These are phyloP conservation scores for Menura novaehollandiae DNA, from an alignment of 2,113 vertebrate species.

Conservation along the genomic window DNA sequence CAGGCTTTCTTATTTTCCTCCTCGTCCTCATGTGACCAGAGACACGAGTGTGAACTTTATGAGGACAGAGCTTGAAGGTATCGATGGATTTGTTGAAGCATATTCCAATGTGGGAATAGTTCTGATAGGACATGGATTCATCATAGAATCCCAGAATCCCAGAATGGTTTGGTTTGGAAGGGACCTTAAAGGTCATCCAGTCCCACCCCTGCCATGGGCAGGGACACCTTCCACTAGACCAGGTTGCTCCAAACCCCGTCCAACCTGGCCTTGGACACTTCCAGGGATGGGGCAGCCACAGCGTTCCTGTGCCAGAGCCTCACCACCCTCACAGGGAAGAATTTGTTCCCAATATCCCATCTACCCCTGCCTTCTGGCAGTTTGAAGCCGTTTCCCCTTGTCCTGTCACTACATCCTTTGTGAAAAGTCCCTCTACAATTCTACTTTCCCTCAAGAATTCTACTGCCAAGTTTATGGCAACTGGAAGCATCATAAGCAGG, in stretches of 20 bases:
- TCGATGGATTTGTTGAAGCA: not conserved
- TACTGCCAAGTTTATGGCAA: not conserved
- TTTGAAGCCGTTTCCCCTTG: not conserved
- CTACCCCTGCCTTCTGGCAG: not conserved
- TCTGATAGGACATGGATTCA: not conserved
- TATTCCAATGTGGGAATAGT: not conserved
- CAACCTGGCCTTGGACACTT: not conserved
- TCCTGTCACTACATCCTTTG: not conserved
- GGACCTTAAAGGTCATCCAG: not conserved
- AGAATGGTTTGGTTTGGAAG: not conserved
- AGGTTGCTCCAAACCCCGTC: fast-evolving
- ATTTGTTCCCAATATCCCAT: not conserved
- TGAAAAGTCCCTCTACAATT: not conserved
- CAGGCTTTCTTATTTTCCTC: not conserved
- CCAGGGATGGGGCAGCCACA: not conserved
- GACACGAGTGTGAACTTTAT: fast-evolving
- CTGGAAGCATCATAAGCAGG: not conserved
- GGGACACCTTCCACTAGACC: not conserved
- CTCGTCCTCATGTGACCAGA: not conserved
- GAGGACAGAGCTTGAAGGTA: not conserved
- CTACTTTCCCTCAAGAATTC: not conserved
- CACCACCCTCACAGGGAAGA: fast-evolving
- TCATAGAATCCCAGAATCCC: not conserved
- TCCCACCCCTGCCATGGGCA: not conserved
- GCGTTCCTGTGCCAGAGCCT: not conserved